Evolutionary conservation across 1,140 invertebrate species (phyloP), one percentile per base, ranked within the genome.

Genomic region (Musca domestica): DNA sequence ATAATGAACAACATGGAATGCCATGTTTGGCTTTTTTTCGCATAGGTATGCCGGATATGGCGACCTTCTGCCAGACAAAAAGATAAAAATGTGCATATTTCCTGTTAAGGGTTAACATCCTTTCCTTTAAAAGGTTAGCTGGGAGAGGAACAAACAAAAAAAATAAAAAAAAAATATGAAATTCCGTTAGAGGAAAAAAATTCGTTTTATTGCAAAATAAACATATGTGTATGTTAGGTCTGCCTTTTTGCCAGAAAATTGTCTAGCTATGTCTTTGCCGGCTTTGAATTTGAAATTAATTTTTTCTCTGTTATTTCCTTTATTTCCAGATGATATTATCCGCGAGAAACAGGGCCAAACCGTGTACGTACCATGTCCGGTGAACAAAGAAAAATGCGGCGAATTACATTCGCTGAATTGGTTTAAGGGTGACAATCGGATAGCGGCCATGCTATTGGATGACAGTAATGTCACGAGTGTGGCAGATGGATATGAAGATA

Each of bases 401-500:
- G 88, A 89, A 52, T 86, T 95, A 73, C 93, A 95, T 84, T 94
- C 91, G 76, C 90, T 95, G 74, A 95, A 95, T 83, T 95, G 93
- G 93, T 95, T 95, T 82, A 90, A 91, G 71, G 91, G 89, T 51
- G 87, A 90, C 64, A 86, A 87, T 66, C 85, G 93, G 58, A 92
- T 95, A 68, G 94, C 91, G 82, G 91, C 95, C 67, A 76, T 80
- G 75, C 93, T 92, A 83, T 92, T 92, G 72, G 91, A 91, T 68
- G 86, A 88, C 41, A 89, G 87, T 27, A 86, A 87, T 63, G 88
- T 92, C 41, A 77, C 78, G 5, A 80, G 71, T 66, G 88, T 90
- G 67, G 84, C 88, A 67, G 87, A 90, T 34, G 90, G 92, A 76
- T 91, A 89, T 77, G 87, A 87, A 71, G 86, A 88, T 76, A 89